Evolutionary conservation across 2,797 vertebrate species (phyloP).

Genomic region (Diplodus puntazzo): DNA sequence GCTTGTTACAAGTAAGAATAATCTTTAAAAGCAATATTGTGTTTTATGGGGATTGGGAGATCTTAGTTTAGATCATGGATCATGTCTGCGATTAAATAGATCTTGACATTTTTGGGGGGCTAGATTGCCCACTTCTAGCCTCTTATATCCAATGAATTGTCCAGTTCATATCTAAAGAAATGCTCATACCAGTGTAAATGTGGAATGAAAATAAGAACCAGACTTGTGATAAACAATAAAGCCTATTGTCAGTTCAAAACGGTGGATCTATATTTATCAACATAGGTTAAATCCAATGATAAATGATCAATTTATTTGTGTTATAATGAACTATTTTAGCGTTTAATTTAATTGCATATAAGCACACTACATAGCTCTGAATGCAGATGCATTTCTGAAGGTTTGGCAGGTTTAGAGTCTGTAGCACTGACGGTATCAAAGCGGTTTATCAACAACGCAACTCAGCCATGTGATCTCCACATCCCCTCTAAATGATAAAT

Average conservation of each 20-base stretch:
- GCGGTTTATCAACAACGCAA: constrained; percentile 2
- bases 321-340: not conserved
- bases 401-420: too few relatives aligned
- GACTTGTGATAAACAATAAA: not conserved
- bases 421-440: not conserved
- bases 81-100: too few relatives aligned
- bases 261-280: not conserved
- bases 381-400: too few relatives aligned
- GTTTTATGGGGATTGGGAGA: too few relatives aligned
- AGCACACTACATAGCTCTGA: not conserved
- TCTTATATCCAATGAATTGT: not conserved
- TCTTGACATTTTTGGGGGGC: too few relatives aligned
- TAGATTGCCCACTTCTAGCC: too few relatives aligned
- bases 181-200: not conserved
- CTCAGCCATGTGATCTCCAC: not conserved
- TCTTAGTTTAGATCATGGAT: too few relatives aligned
- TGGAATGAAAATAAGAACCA: not conserved
- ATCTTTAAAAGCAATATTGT: too few relatives aligned
- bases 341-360: not conserved
- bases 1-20: too few relatives aligned
- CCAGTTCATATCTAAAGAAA: not conserved
- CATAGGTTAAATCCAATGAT: not conserved
- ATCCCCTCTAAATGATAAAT: constrained; percentile 14
- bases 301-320: not conserved
- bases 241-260: not conserved